Evolutionary conservation across 1,140 invertebrate genomes (phyloP).

Genomic region (Macrobrachium nipponense): DNA sequence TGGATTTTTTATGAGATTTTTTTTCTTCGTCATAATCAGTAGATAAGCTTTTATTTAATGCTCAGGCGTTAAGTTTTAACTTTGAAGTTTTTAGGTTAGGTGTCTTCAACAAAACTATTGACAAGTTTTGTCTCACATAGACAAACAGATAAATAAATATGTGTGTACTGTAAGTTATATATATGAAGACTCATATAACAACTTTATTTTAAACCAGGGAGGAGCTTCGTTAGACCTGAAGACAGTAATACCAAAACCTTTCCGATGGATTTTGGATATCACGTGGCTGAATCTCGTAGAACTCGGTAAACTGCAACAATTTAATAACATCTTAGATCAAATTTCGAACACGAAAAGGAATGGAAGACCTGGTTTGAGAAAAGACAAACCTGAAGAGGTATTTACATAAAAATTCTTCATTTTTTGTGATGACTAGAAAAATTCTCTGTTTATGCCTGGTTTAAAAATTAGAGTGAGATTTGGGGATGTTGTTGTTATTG

Average conservation of each 20-base stretch:
- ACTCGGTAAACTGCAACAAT: slow-evolving; percentile 87
- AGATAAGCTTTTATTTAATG: too few species aligned
- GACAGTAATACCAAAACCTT: slow-evolving; percentile 90
- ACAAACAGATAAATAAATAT: too few species aligned
- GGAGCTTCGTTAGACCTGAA: slow-evolving; percentile 95
- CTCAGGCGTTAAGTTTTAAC: too few species aligned
- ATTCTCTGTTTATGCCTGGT: too few species aligned
- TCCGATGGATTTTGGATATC: slow-evolving; percentile 94
- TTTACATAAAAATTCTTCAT: not conserved
- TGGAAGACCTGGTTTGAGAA: slow-evolving; percentile 96
- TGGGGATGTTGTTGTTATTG: not conserved
- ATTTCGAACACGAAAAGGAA: slow-evolving; percentile 87
- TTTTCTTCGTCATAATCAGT: too few species aligned
- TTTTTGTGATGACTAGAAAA: not conserved
- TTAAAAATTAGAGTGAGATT: too few species aligned
- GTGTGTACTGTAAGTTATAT: too few species aligned
- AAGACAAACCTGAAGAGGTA: slow-evolving; percentile 75
- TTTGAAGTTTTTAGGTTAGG: too few species aligned
- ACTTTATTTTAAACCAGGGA: slow-evolving; percentile 69
- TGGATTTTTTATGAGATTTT: too few species aligned
- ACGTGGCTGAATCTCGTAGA: slow-evolving; percentile 97
- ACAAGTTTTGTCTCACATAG: too few species aligned
- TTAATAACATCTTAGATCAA: slow-evolving; percentile 84
- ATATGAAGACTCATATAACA: not conserved
- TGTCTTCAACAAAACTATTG: too few species aligned